phyloP scores from a whole-genome alignment of 2,888 invertebrate species.

The Archips crataeganus region DNA sequence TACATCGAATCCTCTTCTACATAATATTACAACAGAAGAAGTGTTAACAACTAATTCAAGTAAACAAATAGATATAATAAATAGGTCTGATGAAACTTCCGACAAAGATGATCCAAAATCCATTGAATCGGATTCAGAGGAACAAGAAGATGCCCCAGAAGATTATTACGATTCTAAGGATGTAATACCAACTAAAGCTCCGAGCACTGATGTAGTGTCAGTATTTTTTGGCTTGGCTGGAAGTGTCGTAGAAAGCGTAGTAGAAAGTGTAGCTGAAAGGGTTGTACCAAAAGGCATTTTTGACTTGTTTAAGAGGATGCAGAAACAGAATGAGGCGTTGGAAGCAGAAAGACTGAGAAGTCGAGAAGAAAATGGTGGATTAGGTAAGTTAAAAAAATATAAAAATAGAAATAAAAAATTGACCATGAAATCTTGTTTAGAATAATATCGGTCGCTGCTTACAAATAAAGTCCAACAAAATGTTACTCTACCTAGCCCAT shows the following conservation, averaged over 20 bases:
- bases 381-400: conserved; percentile 61
- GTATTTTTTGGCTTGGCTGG: conserved; percentile 79
- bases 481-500: no score
- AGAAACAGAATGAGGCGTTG: conserved; percentile 76
- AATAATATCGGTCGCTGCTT: no score
- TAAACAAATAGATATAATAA: conserved; percentile 45
- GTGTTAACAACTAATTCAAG: conserved; percentile 48
- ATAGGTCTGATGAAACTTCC: conserved; percentile 48
- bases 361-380: conserved; percentile 80
- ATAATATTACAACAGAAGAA: conserved; percentile 42
- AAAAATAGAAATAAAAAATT: no score
- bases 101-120: conserved; percentile 65
- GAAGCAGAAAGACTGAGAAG: conserved; percentile 79
- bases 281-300: conserved; percentile 77
- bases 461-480: no score
- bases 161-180: conserved; percentile 81
- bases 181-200: conserved; percentile 72
- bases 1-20: not conserved
- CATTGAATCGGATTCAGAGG: conserved; percentile 72
- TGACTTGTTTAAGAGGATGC: conserved; percentile 79
- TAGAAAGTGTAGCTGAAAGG: conserved; percentile 77
- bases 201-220: conserved; percentile 76
- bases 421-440: no score
- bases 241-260: conserved; percentile 78
- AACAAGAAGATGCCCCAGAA: conserved; percentile 69